phyloP scores from a whole-genome alignment of 2,888 invertebrate genomes.

The Spodoptera picta region DNA sequence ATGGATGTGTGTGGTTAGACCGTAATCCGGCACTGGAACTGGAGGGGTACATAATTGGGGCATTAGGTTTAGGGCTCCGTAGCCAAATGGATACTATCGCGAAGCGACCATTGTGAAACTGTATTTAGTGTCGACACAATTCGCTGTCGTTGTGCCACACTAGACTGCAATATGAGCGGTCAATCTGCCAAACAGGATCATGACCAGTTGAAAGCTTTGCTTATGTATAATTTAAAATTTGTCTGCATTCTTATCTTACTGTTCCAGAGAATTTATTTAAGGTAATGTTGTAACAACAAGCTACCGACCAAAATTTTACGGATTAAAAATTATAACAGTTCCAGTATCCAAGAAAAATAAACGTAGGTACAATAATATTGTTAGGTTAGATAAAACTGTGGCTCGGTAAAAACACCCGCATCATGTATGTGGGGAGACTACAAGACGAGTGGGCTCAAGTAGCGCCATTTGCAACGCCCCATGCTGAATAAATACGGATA shows the following conservation, averaged over 20 bases:
- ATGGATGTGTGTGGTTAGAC: too few species aligned
- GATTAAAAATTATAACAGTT: conserved; percentile 20
- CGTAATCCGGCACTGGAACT: conserved; percentile 31
- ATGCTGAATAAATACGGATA: conserved; percentile 67
- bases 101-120: conserved; percentile 25
- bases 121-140: conserved; percentile 27
- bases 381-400: conserved; percentile 29
- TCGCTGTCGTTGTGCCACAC: conserved; percentile 8
- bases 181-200: neutral
- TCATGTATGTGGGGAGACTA: conserved; percentile 62
- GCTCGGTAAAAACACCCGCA: conserved; percentile 57
- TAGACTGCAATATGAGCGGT: conserved; percentile 16
- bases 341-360: conserved; percentile 12
- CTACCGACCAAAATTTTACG: neutral
- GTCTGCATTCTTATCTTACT: conserved; percentile 12
- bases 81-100: conserved; percentile 43
- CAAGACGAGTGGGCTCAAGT: conserved; percentile 62
- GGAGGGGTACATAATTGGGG: conserved; percentile 29
- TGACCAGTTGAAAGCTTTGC: conserved; percentile 9
- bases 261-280: conserved; percentile 11
- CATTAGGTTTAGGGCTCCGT: conserved; percentile 26
- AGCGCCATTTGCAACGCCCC: conserved; percentile 55
- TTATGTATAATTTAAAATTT: conserved; percentile 6
- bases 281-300: conserved; percentile 9
- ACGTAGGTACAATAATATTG: conserved; percentile 18